Base-by-base conservation (phyloP, 2,113 vertebrate species). In the Tetrax tetrax region DNA sequence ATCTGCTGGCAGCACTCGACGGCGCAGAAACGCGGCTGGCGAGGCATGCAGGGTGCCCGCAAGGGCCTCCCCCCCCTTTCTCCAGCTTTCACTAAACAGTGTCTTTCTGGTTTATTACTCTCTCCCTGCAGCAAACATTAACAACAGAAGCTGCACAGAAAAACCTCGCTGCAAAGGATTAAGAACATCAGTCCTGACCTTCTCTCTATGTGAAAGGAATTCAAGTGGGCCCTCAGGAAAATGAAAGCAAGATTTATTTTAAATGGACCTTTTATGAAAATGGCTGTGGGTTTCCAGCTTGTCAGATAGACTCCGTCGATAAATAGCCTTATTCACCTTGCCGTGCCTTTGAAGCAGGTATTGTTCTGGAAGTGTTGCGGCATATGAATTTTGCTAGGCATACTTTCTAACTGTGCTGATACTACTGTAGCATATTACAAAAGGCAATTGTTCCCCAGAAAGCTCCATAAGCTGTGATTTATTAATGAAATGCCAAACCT, bases 231-330 rank as follows among this genome's bases (percentile, higher is more conserved):
- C 97, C 96, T 95, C 87, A 95, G 94, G 96, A 97, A 96, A 97
- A 88, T 79, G 88, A 96, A 95, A 95, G 90, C 63, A 92, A 81
- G 95, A 95, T 95, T 97, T 95, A 91, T 97, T 97, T 94, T 93
- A 96, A 97, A 97, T 94, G 79, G 90, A 83, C 81, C 78, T 97
- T 97, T 97, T 94, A 96, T 93, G 92, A 96, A 97, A 97, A 97
- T 89, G 64, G 89, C 78, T 92, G 80, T 91, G 90, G 77, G 77
- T 91, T 97, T 96, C 70, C 54, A 95, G 93, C 93, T 92, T 25
- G 13, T 95, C 80, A 93, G 82, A 96, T 51, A 81, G 79, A 87
- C 84, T 83, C 35, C 14, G 12, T 93, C 41, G 33, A 95, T 92
- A 97, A 96, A 97, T 84, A 93, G 93, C 77, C 66, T 82, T 57